A percentile compares a stretch with the other conserved stretches of the same genome.
Evolutionary conservation across 2,888 invertebrate genomes (phyloP).

Genomic region (Brachylomia viminalis): DNA sequence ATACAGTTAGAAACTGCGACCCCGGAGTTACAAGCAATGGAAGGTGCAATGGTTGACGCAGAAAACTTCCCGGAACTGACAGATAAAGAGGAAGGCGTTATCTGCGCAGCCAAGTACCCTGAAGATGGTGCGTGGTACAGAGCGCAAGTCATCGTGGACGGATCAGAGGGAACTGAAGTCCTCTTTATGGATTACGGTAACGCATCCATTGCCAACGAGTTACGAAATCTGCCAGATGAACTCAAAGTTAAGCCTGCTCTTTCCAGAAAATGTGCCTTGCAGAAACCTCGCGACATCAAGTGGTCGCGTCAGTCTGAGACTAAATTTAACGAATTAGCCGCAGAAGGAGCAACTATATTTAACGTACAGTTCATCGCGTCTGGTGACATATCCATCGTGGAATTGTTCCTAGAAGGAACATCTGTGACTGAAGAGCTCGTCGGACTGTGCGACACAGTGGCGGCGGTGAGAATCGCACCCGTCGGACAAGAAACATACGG

Average conservation of each 20-base stretch:
- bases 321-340: slow-evolving; percentile 92
- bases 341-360: slow-evolving; percentile 93
- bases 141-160: slow-evolving; percentile 91
- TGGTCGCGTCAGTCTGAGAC: slow-evolving; percentile 92
- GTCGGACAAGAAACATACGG: slow-evolving; percentile 84
- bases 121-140: slow-evolving; percentile 93
- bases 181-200: slow-evolving; percentile 93
- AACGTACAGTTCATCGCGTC: slow-evolving; percentile 92
- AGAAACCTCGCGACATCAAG: slow-evolving; percentile 89
- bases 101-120: slow-evolving; percentile 92
- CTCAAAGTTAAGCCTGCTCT: slow-evolving; percentile 91
- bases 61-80: slow-evolving; percentile 88
- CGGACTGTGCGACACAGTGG: slow-evolving; percentile 86
- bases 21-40: slow-evolving; percentile 90
- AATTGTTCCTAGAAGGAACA: slow-evolving; percentile 91
- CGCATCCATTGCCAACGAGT: slow-evolving; percentile 89
- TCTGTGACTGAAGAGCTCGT: slow-evolving; percentile 92
- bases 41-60: slow-evolving; percentile 89
- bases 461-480: slow-evolving; percentile 83
- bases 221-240: slow-evolving; percentile 91
- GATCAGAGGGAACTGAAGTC: slow-evolving; percentile 91
- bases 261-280: slow-evolving; percentile 91
- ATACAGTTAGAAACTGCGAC: slow-evolving; percentile 93
- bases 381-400: slow-evolving; percentile 92
- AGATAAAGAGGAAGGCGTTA: slow-evolving; percentile 86